Conservation (phyloP, 2,113 vertebrate genomes). For the Rana temporaria region DNA sequence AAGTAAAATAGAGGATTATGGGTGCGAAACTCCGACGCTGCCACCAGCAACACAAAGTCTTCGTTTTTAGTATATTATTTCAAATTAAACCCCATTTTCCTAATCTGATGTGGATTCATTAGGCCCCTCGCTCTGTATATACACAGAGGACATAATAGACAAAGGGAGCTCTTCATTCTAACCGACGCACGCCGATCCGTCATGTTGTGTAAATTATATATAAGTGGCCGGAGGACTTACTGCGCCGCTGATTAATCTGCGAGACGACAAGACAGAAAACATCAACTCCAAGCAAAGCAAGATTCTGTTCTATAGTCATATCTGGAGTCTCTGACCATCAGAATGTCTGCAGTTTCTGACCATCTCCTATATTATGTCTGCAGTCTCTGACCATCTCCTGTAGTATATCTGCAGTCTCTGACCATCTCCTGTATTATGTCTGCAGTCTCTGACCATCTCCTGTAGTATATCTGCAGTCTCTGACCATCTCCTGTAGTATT, state of each 20-base stretch:
- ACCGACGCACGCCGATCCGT: neutral
- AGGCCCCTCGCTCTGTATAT: constrained; percentile 1
- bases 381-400: no score
- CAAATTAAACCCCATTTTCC: constrained; percentile 33
- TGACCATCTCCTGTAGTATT: no score
- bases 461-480: no score
- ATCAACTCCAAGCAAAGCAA: neutral
- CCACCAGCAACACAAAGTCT: neutral
- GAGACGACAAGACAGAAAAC: neutral
- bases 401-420: no score
- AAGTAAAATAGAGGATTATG: neutral
- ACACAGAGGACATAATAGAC: constrained; percentile 12
- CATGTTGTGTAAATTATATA: neutral
- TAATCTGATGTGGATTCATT: constrained; percentile 34
- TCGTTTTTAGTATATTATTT: constrained; percentile 33
- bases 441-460: no score
- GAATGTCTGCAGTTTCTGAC: no score
- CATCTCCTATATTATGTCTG: no score
- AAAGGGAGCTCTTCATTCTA: constrained; percentile 2
- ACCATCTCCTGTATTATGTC: no score
- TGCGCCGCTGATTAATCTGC: neutral
- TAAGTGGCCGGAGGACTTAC: neutral
- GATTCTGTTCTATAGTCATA: no score
- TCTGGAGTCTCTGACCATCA: no score
- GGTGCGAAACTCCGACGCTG: neutral